phyloP scores from a whole-genome alignment of 92 coral and sea anemone species.

The Epizoanthus scotinus region DNA sequence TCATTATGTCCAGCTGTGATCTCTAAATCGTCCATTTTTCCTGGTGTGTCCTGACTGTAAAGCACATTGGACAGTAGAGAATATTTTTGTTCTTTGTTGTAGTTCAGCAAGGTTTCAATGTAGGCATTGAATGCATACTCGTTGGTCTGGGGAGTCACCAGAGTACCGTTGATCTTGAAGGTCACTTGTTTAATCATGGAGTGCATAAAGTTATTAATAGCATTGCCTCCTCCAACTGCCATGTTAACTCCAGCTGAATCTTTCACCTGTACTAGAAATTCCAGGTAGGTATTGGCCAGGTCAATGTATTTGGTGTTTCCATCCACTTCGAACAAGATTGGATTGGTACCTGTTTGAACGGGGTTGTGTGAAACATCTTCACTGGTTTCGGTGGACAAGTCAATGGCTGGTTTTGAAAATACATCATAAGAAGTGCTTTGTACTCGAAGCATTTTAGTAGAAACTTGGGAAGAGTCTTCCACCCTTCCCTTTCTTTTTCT shows the following conservation, averaged over 20 bases:
- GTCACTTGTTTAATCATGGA: conserved; percentile 40
- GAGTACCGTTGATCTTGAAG: conserved; percentile 39
- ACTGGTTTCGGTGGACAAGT: too few relatives aligned
- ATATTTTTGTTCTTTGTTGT: conserved; percentile 17
- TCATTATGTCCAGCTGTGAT: neutral
- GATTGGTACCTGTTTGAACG: conserved; percentile 40
- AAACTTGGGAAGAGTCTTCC: too few relatives aligned
- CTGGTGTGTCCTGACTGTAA: conserved; percentile 38
- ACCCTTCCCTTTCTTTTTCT: too few relatives aligned
- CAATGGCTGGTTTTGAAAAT: too few relatives aligned
- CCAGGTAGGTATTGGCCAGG: conserved; percentile 35
- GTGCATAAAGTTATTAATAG: conserved; percentile 24
- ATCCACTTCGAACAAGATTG: too few relatives aligned
- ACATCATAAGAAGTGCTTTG: too few relatives aligned
- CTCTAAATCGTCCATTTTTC: conserved; percentile 36
- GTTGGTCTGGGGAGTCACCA: too few relatives aligned
- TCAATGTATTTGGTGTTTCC: conserved; percentile 34
- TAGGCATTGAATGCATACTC: too few relatives aligned
- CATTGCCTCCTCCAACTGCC: neutral
- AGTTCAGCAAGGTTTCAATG: conserved; percentile 35
- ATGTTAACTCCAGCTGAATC: neutral
- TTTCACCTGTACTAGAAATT: conserved; percentile 20
- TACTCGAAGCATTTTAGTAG: too few relatives aligned
- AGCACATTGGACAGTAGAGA: conserved; percentile 24
- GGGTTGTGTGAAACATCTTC: neutral